Base-by-base conservation (phyloP, 1,140 invertebrate genomes). In the Aphelinus atriplicis region DNA sequence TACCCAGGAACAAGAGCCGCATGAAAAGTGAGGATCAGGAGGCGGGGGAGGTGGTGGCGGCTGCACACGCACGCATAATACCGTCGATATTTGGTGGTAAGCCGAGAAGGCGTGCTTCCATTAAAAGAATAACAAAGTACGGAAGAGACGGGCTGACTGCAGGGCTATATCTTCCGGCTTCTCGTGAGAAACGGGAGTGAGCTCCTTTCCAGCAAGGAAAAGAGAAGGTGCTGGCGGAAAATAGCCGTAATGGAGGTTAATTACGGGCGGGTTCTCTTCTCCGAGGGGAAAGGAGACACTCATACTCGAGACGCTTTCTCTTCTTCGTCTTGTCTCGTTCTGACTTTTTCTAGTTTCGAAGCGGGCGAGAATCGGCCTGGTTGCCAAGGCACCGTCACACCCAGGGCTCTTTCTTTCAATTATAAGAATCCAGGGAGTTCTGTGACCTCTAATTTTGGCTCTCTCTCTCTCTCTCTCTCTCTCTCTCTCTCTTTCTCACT, bases 231-330 rank as follows among this genome's bases (percentile, higher is more conserved):
- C 26, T 26, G 26, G 79, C 75, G 76, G 80, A 81, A 81, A 81
- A 81, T 77, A 81, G 72, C 67, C 67, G 76, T 84, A 84, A 84
- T 84, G 79, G 80, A 82, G 80, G 82, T 84, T 84, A 84, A 84
- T 84, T 84, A 82, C 78, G 78, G 78, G 78, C 76, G 79, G 78
- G 9, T 26, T 26, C 26, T 26, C 26, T 26, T 26, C 26, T 26
- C 26, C 26, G 26, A 26, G 26, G 26, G 45, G 61, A 7, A 63
- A 45, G 61, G 61, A 48, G 61, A 63, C 61, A 63, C 45, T 63
- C 48, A 63, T 48, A 63, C 46, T 46, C 45, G 7, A 10, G 7
- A 45, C 60, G 7, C 3, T 5, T n/a, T 5, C 5, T 2, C 45
- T 43, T n/a, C 57, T 58, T 58, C 26, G 5, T 58, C 57, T n/a